Evolutionary conservation across 2,797 vertebrate genomes (phyloP).

Genomic region (Pseudochirops cupreus): DNA sequence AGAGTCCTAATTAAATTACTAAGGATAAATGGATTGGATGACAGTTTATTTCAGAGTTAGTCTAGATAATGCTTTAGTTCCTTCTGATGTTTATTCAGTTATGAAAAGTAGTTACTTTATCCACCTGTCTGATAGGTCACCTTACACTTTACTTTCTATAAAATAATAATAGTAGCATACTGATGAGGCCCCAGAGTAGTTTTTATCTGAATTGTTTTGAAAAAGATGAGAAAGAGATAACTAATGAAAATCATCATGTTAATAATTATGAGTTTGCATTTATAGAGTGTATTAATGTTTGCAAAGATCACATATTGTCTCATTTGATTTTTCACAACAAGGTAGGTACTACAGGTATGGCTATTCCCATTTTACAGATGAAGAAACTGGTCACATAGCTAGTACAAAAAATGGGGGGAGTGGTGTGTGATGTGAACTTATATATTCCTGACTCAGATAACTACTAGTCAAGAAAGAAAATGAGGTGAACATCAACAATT

Average conservation of each 20-base stretch:
- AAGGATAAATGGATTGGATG: not conserved
- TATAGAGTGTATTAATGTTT: not conserved
- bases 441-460: not conserved
- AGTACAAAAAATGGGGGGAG: not conserved
- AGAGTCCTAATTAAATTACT: not conserved
- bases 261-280: not conserved
- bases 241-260: not conserved
- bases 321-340: not conserved
- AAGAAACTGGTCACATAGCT: not conserved
- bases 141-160: not conserved
- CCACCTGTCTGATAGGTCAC: not conserved
- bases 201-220: not conserved
- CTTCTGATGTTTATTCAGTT: too few species aligned
- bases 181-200: not conserved
- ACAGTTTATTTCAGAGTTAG: not conserved
- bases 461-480: not conserved
- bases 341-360: not conserved
- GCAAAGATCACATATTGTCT: not conserved
- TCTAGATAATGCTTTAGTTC: not conserved
- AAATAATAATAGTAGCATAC: not conserved
- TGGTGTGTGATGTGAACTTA: not conserved
- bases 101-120: not conserved
- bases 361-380: not conserved
- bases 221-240: not conserved
- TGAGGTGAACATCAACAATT: not conserved